Base-by-base conservation (phyloP, 2,113 vertebrate genomes). In the Cromileptes altivelis region DNA sequence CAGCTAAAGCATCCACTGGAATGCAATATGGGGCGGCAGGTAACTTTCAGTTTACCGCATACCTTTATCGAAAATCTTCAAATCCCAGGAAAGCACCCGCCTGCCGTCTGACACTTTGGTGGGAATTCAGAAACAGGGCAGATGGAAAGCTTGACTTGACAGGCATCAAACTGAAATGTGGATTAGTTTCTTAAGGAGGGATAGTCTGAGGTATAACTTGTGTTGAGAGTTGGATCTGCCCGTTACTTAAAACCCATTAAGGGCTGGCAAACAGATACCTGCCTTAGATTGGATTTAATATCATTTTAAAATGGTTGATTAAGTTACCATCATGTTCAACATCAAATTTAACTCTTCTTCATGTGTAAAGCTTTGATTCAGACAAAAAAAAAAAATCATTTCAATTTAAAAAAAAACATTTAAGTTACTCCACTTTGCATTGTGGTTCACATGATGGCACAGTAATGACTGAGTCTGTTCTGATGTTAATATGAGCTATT, bases 1-100 rank as follows among this genome's bases (percentile, higher is more conserved):
- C 45, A 61, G 88, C 76, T 82, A 81, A 86, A 90, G 79, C 81
- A 88, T 87, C 81, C 86, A 58, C 61, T 89, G 94, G 95, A 95
- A 95, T 95, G 93, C 81, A 84, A 82, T 81, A 92, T 76, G 80
- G 89, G 77, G 84, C 88, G 80, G 88, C 92, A 92, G 93, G 92
- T 90, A 93, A 93, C 88, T 89, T 79, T 91, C 90, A 91, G 91
- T 91, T 91, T 86, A 68, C 85, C 49, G 47, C 92, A 94, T 93
- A 89, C 89, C 91, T 93, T 89, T 93, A 92, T 92, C 77, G 49
- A 90, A 93, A 87, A 94, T 91, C 83, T 89, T 85, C 78, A 84
- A 93, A 87, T 77, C 70, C 80, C 77, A 81, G 84, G 77, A 82
- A 88, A 89, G 75, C 84, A 84, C 91, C 88, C 47, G 81, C 70